Conservation (phyloP, 2,113 vertebrate genomes). For the Lutjanus erythropterus region DNA sequence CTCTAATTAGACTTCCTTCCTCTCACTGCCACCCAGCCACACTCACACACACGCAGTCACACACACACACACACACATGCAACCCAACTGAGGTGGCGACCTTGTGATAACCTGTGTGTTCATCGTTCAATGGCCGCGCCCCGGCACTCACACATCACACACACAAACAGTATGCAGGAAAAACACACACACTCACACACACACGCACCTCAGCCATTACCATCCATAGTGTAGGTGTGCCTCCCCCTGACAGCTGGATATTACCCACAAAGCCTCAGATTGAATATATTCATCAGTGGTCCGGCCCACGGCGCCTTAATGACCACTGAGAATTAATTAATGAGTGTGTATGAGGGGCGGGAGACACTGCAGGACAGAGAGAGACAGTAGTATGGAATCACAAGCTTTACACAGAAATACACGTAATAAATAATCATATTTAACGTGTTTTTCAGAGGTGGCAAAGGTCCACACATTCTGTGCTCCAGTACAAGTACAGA, state of each 20-base stretch:
- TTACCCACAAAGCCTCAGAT: constrained; percentile 83
- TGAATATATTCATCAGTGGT: constrained; percentile 94
- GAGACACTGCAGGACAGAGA: constrained; percentile 44
- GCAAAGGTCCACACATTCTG: no score
- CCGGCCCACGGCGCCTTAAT: constrained; percentile 88
- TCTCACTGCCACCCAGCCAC: constrained; percentile 44
- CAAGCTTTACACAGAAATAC: not conserved
- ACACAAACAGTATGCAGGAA: not conserved
- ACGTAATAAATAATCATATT: not conserved
- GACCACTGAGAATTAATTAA: constrained; percentile 96
- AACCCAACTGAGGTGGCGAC: constrained; percentile 86
- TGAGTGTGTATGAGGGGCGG: constrained; percentile 69
- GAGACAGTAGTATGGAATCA: not conserved
- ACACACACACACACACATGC: constrained; percentile 54
- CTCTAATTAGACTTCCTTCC: constrained; percentile 87
- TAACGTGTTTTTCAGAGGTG: no score
- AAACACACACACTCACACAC: constrained; percentile 81
- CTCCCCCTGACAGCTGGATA: constrained; percentile 91
- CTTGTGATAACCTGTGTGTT: constrained; percentile 95
- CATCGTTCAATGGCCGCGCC: constrained; percentile 87
- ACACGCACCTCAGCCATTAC: constrained; percentile 87
- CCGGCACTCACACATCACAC: constrained; percentile 18
- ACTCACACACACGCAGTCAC: constrained; percentile 65
- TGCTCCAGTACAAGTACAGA: no score
- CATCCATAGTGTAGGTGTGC: constrained; percentile 91